Conservation (phyloP, 2,113 vertebrate genomes). For the Trematocara macrostoma region DNA sequence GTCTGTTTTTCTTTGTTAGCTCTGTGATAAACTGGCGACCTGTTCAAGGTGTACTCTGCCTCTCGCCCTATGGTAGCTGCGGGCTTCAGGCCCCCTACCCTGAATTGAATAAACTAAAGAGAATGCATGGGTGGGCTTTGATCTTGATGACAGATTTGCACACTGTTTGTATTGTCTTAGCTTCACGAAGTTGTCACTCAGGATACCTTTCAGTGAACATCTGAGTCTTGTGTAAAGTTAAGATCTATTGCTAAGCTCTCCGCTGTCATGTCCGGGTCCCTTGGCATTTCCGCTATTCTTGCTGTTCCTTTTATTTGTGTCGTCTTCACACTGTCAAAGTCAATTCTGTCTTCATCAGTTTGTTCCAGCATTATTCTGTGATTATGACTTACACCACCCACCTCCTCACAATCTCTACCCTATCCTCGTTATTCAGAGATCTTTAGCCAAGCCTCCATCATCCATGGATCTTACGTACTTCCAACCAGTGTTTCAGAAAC, state of each 20-base stretch:
- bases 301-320: neutral
- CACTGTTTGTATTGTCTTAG: neutral
- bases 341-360: neutral
- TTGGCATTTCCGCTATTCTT: neutral
- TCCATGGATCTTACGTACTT: neutral
- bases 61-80: neutral
- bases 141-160: neutral
- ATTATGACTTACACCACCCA: neutral
- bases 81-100: neutral
- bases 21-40: neutral
- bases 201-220: neutral
- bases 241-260: neutral
- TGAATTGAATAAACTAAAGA: neutral
- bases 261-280: neutral
- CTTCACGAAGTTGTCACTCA: neutral
- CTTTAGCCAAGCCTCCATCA: neutral
- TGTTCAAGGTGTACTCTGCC: neutral
- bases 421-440: neutral
- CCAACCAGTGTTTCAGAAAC: neutral
- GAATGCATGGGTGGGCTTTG: neutral
- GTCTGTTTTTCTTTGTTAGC: neutral
- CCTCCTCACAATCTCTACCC: neutral
- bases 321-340: neutral
- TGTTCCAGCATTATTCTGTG: neutral
- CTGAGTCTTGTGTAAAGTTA: neutral